These are phyloP conservation scores for Malaclemys terrapin DNA, from an alignment of 2,113 vertebrate species.

Conservation along the genomic window DNA sequence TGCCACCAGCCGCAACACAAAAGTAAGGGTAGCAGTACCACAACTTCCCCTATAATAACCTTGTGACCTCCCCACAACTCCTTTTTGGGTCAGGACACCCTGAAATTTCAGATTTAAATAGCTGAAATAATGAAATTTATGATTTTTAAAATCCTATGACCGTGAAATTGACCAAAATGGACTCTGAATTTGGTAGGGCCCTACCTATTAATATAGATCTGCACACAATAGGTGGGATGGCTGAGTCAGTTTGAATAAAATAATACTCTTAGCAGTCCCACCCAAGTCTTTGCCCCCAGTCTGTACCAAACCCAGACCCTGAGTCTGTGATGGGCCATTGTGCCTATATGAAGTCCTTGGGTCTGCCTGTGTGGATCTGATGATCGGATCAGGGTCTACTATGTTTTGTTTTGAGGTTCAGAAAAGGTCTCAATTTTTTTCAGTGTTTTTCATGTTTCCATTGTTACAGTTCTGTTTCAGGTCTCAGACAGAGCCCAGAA, in stretches of 20 bases:
- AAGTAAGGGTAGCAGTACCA: too few species aligned
- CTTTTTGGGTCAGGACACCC: too few species aligned
- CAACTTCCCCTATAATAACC: too few species aligned
- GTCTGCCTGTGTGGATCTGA: background rate
- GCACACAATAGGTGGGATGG: background rate
- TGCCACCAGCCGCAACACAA: too few species aligned
- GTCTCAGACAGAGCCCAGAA: too few species aligned
- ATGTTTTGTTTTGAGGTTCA: background rate
- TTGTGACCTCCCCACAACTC: too few species aligned
- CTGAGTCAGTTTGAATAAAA: background rate
- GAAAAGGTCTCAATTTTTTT: background rate
- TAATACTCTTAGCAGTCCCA: background rate
- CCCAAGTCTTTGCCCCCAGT: background rate
- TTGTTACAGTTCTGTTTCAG: background rate
- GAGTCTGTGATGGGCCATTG: background rate
- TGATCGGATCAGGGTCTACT: background rate
- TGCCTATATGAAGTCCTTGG: background rate
- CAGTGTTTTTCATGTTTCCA: background rate
- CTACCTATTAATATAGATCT: background rate
- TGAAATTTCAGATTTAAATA: too few species aligned
- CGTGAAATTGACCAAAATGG: too few species aligned
- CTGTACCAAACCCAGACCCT: background rate
- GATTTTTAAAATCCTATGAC: too few species aligned
- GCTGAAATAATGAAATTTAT: too few species aligned
- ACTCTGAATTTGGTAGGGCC: too few species aligned